These are phyloP conservation scores for Vidua macroura DNA, from an alignment of 2,113 vertebrate species.

Conservation along the genomic window DNA sequence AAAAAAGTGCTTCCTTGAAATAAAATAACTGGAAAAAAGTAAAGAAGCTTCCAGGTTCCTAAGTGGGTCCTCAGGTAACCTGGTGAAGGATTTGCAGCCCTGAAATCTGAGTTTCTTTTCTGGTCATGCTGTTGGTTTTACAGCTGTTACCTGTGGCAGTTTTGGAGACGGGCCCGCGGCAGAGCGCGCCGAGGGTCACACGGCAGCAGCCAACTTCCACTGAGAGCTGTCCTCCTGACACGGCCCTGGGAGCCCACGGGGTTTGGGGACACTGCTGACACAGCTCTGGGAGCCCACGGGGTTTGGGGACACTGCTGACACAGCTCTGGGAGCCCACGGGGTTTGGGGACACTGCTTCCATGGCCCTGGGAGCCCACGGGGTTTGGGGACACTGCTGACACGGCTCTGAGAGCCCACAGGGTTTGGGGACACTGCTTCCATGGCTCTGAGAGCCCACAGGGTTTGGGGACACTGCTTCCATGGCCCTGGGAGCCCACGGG, in stretches of 20 bases:
- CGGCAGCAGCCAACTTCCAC: not conserved
- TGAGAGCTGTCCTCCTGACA: not conserved
- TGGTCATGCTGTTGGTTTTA: not conserved
- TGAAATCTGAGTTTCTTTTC: not conserved
- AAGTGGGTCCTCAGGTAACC: not conserved
- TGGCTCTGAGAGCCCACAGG: no score
- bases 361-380: no score
- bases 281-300: no score
- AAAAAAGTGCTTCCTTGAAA: not conserved
- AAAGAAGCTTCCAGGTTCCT: not conserved
- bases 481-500: no score
- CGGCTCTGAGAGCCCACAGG: not conserved
- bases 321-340: no score
- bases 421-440: fast-evolving
- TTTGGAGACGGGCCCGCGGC: not conserved
- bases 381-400: fast-evolving
- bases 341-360: no score
- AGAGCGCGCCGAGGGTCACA: no score
- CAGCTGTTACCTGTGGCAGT: not conserved
- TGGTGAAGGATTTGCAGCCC: not conserved
- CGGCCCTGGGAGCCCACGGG: no score
- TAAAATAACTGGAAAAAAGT: not conserved
- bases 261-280: no score
- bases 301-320: no score
- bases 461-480: not conserved